A percentile compares a stretch with the other conserved stretches of the same genome.
These are phyloP conservation scores for Hermatobates lingyangjiaoensis DNA, from an alignment of 1,140 invertebrate genomes.

Conservation along the genomic window DNA sequence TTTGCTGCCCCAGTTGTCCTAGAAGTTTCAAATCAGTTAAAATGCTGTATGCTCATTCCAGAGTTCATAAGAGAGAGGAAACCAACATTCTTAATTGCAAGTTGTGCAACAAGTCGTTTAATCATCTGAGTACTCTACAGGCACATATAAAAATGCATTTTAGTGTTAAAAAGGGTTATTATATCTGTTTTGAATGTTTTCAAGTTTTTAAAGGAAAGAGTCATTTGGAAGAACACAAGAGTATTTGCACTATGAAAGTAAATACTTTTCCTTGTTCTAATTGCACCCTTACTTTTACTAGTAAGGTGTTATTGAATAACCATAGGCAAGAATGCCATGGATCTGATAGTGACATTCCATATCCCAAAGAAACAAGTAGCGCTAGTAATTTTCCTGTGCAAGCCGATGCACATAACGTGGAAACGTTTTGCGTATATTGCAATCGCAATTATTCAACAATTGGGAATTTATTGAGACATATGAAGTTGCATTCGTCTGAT, in stretches of 20 bases:
- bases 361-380: too few species aligned
- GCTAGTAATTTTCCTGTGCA: too few species aligned
- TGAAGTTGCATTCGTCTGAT: too few species aligned
- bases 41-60: background rate
- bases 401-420: too few species aligned
- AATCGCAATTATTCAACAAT: too few species aligned
- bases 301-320: background rate
- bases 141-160: background rate
- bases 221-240: background rate
- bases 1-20: background rate
- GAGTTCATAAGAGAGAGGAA: background rate
- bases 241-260: background rate
- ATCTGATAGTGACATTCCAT: too few species aligned
- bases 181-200: background rate
- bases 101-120: background rate
- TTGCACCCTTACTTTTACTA: background rate
- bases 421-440: too few species aligned
- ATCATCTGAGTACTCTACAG: background rate
- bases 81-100: background rate
- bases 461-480: too few species aligned
- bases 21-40: background rate
- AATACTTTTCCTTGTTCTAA: background rate
- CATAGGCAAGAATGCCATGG: background rate
- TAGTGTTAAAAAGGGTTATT: background rate
- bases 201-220: background rate